Evolutionary conservation across 2,888 invertebrate species (phyloP), one percentile per base, ranked within the genome.

Genomic region (Stenotaenia linearis): DNA sequence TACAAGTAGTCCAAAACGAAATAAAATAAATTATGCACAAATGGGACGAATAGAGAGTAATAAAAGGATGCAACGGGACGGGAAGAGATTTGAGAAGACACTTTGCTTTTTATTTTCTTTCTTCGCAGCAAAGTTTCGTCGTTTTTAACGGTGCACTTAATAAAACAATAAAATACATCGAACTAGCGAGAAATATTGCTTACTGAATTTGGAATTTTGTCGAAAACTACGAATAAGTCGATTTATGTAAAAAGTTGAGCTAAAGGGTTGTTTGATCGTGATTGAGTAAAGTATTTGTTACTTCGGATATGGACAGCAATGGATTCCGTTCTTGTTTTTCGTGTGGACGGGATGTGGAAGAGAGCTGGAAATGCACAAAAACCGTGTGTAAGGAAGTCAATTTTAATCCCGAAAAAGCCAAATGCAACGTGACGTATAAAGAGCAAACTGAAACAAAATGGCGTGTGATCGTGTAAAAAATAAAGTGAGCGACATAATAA

Each of bases 241-340:
- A 45, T 18, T 50, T 50, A n/a, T n/a, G n/a, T n/a, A n/a, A n/a
- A n/a, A n/a, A n/a, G n/a, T 69, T 69, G 69, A 69, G 69, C 69
- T 69, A 69, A 69, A 69, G 69, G 25, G 25, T 75, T 40, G 76
- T 79, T 81, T 80, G 83, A 75, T 83, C 83, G 78, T 91, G 91
- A 86, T 91, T 91, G 86, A 92, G 89, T 85, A 92, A 86, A 84
- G 92, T 91, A 88, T 92, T 91, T 85, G 92, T 92, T 88, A 92
- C 92, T 90, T 92, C 91, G 87, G 91, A 90, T 89, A 92, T 91
- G 88, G 92, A 91, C 88, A 91, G 85, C 89, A 91, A 84, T 88
- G 91, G 91, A 90, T 91, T 91, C 88, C 90, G 89, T 89, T 90
- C 89, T 86, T 87, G 86, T 84, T 89, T 88, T 86, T 86, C 87